Conservation (phyloP, 1,140 invertebrate species). For the Megathymus violae region DNA sequence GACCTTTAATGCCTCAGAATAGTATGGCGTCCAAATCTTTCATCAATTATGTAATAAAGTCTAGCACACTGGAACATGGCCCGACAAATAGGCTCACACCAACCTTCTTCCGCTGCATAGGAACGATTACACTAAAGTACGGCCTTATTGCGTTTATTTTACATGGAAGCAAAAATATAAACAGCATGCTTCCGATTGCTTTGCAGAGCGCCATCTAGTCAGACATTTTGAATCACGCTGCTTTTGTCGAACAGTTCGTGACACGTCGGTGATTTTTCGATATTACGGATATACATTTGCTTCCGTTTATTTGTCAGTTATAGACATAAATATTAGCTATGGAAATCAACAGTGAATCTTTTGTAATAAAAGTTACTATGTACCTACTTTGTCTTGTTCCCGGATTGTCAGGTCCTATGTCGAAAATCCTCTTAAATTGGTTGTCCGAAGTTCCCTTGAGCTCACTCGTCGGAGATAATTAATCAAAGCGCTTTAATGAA, state of each 20-base stretch:
- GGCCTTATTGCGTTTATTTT: conserved; percentile 33
- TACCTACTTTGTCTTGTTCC: background rate
- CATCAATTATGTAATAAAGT: conserved; percentile 31
- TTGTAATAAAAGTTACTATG: conserved; percentile 12
- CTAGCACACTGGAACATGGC: conserved; percentile 34
- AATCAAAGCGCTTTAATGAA: conserved; percentile 12
- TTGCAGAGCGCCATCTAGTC: too few relatives aligned
- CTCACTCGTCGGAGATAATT: conserved; percentile 4
- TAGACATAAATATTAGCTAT: too few relatives aligned
- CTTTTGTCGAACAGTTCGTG: too few relatives aligned
- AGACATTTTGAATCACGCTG: too few relatives aligned
- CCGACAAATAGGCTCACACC: conserved; percentile 30
- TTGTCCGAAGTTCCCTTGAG: background rate
- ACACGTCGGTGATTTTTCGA: too few relatives aligned
- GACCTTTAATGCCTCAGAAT: conserved; percentile 6
- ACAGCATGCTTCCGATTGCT: too few relatives aligned
- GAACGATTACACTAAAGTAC: conserved; percentile 33
- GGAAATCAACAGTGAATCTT: background rate
- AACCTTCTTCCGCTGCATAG: conserved; percentile 29
- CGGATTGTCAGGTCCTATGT: background rate
- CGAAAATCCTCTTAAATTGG: conserved; percentile 5
- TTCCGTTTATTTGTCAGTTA: too few relatives aligned
- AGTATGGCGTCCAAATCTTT: conserved; percentile 18
- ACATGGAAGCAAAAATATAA: conserved; percentile 40
- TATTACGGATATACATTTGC: too few relatives aligned